Evolutionary conservation across 2,888 invertebrate genomes (phyloP).

Genomic region (Nephrocerus scutellatus): DNA sequence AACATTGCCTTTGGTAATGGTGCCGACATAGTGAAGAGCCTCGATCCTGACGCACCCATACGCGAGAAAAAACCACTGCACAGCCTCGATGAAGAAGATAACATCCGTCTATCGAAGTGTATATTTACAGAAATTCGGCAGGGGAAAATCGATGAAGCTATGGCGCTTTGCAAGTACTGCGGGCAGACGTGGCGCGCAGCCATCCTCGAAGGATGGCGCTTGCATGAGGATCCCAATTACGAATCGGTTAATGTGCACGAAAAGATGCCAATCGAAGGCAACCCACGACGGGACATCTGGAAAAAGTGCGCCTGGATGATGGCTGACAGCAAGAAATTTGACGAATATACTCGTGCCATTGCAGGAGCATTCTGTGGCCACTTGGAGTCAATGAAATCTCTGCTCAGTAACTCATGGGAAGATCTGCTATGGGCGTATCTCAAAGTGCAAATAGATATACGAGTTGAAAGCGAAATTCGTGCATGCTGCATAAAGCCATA

Average conservation of each 20-base stretch:
- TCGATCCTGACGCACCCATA: conserved; percentile 87
- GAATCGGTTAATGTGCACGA: conserved; percentile 45
- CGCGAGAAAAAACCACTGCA: conserved; percentile 72
- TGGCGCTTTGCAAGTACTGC: conserved; percentile 72
- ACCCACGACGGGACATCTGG: conserved; percentile 73
- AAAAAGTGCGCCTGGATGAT: conserved; percentile 65
- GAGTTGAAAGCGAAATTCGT: conserved; percentile 73
- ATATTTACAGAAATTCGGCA: conserved; percentile 70
- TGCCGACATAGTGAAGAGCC: conserved; percentile 56
- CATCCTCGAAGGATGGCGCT: conserved; percentile 81
- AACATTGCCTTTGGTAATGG: conserved; percentile 55
- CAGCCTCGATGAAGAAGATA: conserved; percentile 81
- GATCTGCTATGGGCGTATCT: conserved; percentile 87
- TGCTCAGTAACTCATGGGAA: conserved; percentile 75
- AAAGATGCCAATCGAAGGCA: conserved; percentile 63
- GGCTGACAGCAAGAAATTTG: conserved; percentile 49
- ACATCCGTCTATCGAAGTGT: conserved; percentile 52
- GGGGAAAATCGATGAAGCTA: conserved; percentile 78
- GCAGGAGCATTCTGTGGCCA: conserved; percentile 79
- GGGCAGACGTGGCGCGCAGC: conserved; percentile 92
- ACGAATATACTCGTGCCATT: conserved; percentile 59
- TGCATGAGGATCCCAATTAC: conserved; percentile 79
- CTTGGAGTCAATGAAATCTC: conserved; percentile 65
- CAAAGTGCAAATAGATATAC: conserved; percentile 71
- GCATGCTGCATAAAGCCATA: conserved; percentile 53